phyloP scores from a whole-genome alignment of 2,113 vertebrate species.

The Salvelinus sp. region DNA sequence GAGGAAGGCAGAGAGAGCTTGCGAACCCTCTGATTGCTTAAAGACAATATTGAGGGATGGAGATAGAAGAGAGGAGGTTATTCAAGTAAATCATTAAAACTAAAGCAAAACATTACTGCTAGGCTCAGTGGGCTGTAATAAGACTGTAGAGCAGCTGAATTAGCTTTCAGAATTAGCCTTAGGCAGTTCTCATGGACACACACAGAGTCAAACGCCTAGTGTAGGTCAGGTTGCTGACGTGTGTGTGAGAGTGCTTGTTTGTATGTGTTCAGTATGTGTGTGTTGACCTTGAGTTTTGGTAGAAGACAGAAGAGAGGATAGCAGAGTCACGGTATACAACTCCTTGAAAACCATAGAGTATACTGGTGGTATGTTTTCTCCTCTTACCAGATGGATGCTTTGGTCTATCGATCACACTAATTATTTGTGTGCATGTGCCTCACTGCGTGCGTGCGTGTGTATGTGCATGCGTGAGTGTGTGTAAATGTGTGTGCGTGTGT shows the following conservation, averaged over 20 bases:
- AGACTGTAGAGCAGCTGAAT: not conserved
- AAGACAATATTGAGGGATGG: not conserved
- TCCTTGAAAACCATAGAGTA: not conserved
- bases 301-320: not conserved
- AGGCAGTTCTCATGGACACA: not conserved
- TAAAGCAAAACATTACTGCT: not conserved
- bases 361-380: not conserved
- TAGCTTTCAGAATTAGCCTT: not conserved
- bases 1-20: not conserved
- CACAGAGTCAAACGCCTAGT: not conserved
- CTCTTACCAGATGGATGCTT: not conserved
- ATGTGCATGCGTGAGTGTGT: not conserved
- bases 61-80: not conserved
- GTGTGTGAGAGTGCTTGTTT: not conserved
- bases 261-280: not conserved
- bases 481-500: not conserved
- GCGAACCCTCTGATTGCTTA: not conserved
- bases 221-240: no score
- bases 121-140: no score
- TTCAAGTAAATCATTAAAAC: not conserved
- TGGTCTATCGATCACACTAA: not conserved
- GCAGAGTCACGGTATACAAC: not conserved
- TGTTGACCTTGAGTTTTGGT: not conserved
- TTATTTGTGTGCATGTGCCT: not conserved
- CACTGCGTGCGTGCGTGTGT: not conserved